A percentile compares a stretch with the other conserved stretches of the same genome.
These are phyloP conservation scores for Agelaius tricolor DNA, from an alignment of 2,113 vertebrate genomes.

Conservation along the genomic window DNA sequence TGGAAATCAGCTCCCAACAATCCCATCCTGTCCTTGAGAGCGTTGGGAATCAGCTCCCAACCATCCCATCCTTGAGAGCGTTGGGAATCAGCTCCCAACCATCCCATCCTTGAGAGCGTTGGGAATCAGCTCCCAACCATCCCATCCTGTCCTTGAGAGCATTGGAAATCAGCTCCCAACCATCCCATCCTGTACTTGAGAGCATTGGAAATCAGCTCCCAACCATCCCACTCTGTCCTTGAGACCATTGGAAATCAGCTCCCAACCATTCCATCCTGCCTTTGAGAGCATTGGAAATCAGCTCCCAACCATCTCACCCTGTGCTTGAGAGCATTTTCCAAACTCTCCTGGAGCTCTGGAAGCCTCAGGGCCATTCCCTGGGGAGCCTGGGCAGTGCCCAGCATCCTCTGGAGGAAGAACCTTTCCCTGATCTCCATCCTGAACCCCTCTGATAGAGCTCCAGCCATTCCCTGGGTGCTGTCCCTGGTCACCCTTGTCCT, in stretches of 20 bases:
- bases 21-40: too few species aligned
- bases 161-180: too few species aligned
- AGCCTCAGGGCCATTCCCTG: background rate
- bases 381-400: background rate
- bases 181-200: too few species aligned
- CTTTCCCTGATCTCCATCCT: background rate
- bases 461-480: background rate
- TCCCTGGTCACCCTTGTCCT: background rate
- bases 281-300: background rate
- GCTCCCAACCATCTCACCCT: background rate
- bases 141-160: rapidly evolving
- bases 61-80: rapidly evolving
- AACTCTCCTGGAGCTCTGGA: background rate
- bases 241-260: too few species aligned
- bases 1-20: background rate
- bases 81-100: too few species aligned
- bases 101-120: too few species aligned
- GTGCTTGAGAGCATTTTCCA: background rate
- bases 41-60: too few species aligned
- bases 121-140: too few species aligned
- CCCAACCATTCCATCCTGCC: too few species aligned
- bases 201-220: too few species aligned
- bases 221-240: too few species aligned
- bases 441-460: background rate
- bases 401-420: background rate